Base-by-base conservation (phyloP, 2,888 invertebrate genomes). In the Lordiphosa fenestrarum region DNA sequence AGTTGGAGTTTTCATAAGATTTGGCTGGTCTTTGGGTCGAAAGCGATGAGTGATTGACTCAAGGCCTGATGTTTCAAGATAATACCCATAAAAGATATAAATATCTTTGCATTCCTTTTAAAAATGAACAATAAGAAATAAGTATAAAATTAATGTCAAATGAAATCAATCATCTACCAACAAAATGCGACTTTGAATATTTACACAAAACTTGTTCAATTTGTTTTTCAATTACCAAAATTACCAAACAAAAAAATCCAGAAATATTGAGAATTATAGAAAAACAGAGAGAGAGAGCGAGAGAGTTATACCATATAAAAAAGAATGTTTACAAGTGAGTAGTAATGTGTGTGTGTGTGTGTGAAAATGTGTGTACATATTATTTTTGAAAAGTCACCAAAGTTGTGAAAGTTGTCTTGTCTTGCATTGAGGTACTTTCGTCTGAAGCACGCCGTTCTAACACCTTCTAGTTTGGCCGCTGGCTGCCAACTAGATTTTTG, bases 401-500 rank as follows among this genome's bases (percentile, higher is more conserved):
- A 71, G 15, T 66, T 23, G 56, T 59, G 6, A 19, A 54, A 21
- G 52, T 41, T 68, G 80, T 86, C 88, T 86, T 86, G 86, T 70
- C 74, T 81, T 73, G 88, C 87, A 87, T 85, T 88, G 88, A 88
- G 88, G 88, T 88, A 88, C 88, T 84, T 83, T 85, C 84, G 73
- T 84, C 88, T 75, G 82, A 85, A 83, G 84, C 81, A 81, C 73
- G 85, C 81, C 71, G 71, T 72, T 84, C 65, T 77, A 76, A 84
- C 77, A 78, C 61, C 77, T 65, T 62, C 42, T 41, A 51, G 41
- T 51, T 39, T 46, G 33, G 56, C 46, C 25, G 42, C 4, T 42
- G 55, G 47, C 41, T 38, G 46, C 49, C 60, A 50, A 57, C 57
- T 53, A 63, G 69, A 65, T 60, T 37, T 49, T 42, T 63, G 47